Evolutionary conservation across 2,113 vertebrate genomes (phyloP).

Genomic region (Lota lota): DNA sequence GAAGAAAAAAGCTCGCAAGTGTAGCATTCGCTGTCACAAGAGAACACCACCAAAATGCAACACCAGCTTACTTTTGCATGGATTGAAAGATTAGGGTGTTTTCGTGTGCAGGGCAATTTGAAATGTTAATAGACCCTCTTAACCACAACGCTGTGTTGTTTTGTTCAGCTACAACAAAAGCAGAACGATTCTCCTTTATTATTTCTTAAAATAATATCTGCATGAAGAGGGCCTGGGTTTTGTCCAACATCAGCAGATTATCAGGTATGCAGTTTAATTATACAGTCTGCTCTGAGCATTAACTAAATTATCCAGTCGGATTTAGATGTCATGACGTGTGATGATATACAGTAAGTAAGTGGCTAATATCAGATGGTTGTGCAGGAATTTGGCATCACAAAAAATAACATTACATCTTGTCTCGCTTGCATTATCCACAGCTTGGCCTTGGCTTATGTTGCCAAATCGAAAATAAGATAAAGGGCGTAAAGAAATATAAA

Average conservation of each 20-base stretch:
- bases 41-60: background rate
- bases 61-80: background rate
- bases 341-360: background rate
- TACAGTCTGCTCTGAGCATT: background rate
- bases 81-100: background rate
- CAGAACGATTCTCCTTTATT: too few relatives aligned
- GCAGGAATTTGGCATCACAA: background rate
- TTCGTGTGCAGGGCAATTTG: too few relatives aligned
- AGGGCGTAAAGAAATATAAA: background rate
- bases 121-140: too few relatives aligned
- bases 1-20: too few relatives aligned
- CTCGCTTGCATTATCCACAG: constrained; percentile 14
- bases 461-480: constrained; percentile 14
- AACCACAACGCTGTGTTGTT: too few relatives aligned
- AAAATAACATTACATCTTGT: constrained; percentile 10
- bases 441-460: constrained; percentile 8
- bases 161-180: too few relatives aligned
- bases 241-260: background rate
- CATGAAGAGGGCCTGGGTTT: background rate
- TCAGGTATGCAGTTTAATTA: background rate
- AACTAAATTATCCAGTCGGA: background rate
- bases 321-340: background rate
- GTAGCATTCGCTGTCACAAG: background rate
- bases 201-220: too few relatives aligned
- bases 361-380: background rate